Evolutionary conservation across 2,113 vertebrate species (phyloP).

Genomic region (Canis aureus): DNA sequence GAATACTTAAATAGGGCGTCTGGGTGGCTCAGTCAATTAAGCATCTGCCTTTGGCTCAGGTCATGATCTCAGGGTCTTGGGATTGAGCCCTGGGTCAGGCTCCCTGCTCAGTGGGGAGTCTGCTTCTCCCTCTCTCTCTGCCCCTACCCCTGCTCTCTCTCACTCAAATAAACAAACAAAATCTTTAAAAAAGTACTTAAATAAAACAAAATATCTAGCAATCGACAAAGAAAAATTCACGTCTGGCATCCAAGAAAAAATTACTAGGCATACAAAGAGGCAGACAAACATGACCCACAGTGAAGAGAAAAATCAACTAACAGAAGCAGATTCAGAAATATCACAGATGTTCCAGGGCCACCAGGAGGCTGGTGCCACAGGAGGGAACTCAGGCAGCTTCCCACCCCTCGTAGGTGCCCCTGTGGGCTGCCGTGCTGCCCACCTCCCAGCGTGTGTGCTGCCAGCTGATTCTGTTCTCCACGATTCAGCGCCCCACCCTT

Average conservation of each 20-base stretch:
- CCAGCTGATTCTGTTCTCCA: constrained; percentile 71
- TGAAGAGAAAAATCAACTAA: constrained; percentile 28
- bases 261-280: neutral
- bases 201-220: constrained; percentile 19
- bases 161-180: neutral
- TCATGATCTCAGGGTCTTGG: neutral
- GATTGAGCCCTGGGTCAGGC: neutral
- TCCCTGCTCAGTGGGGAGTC: neutral
- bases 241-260: constrained; percentile 32
- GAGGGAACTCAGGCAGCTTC: neutral
- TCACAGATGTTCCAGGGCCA: neutral
- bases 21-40: neutral
- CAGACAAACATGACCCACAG: constrained; percentile 20
- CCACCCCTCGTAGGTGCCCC: no score
- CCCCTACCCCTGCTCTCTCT: neutral
- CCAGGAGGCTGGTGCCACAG: neutral
- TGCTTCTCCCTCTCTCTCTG: neutral
- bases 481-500: constrained; percentile 71
- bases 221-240: constrained; percentile 48
- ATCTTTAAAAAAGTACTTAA: neutral
- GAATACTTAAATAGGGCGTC: neutral
- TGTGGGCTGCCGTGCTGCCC: neutral
- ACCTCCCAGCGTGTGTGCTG: constrained; percentile 74
- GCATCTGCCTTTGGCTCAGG: neutral
- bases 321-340: constrained; percentile 11